A percentile compares a stretch with the other conserved stretches of the same genome.
Evolutionary conservation across 2,888 invertebrate species (phyloP).

Genomic region (Phyto melanocephala): DNA sequence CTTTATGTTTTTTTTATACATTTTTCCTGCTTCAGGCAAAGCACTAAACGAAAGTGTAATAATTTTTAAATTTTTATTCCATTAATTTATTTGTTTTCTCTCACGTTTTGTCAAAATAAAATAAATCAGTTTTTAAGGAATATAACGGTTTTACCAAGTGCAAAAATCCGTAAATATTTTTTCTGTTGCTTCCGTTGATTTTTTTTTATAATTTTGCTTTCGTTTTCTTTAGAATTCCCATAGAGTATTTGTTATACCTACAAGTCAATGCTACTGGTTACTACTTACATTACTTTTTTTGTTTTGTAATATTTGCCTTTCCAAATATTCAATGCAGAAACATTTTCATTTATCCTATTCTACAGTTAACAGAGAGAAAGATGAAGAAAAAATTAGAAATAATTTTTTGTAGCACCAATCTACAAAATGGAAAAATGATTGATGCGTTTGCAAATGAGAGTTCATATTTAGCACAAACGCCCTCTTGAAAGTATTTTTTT

Average conservation of each 20-base stretch:
- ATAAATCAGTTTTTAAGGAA: slow-evolving; percentile 7
- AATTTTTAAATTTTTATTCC: no score
- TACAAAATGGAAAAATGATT: slow-evolving; percentile 51
- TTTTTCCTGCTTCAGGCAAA: no score
- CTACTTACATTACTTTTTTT: not conserved
- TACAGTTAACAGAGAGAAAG: not conserved
- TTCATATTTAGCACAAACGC: slow-evolving; percentile 44
- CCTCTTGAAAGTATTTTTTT: slow-evolving; percentile 26
- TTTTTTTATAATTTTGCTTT: not conserved
- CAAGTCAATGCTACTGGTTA: not conserved
- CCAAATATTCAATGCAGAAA: not conserved
- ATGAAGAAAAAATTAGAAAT: slow-evolving; percentile 14
- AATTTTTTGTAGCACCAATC: not conserved
- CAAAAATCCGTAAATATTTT: slow-evolving; percentile 10
- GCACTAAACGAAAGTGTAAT: no score
- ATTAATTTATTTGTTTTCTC: not conserved
- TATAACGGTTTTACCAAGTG: slow-evolving; percentile 25
- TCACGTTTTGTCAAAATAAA: not conserved
- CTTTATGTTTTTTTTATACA: no score
- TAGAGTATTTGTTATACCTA: not conserved
- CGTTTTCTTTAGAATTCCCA: not conserved
- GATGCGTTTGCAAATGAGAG: slow-evolving; percentile 63
- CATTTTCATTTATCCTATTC: not conserved
- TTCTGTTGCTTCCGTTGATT: no score
- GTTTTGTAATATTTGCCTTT: not conserved